Evolutionary conservation across 2,113 vertebrate species (phyloP).

Genomic region (Menidia beryllina): DNA sequence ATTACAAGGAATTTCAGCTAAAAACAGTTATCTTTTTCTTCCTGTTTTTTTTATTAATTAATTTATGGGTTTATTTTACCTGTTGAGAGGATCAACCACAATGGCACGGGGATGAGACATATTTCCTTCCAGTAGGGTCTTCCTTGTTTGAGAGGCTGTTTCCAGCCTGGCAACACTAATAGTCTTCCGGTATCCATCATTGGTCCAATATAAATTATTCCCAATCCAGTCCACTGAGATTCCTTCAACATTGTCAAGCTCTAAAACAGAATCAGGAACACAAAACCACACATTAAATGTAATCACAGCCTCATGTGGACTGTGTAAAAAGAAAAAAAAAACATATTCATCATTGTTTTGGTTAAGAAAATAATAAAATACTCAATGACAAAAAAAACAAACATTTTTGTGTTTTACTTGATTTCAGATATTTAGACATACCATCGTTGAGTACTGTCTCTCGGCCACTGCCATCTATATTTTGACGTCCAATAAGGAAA

Average conservation of each 20-base stretch:
- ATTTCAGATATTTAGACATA: constrained; percentile 49
- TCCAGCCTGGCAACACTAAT: constrained; percentile 95
- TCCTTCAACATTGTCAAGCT: constrained; percentile 97
- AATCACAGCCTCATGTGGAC: not conserved
- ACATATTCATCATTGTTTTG: no score
- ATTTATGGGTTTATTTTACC: no score
- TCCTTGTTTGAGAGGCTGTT: constrained; percentile 92
- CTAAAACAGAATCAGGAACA: constrained; percentile 69
- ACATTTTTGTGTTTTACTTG: no score
- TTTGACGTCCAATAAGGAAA: constrained; percentile 96
- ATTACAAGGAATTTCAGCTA: no score
- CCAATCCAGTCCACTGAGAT: constrained; percentile 99
- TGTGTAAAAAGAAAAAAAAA: not conserved
- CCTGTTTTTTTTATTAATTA: not conserved
- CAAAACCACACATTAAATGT: not conserved
- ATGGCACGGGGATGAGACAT: constrained; percentile 98
- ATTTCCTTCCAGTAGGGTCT: constrained; percentile 93
- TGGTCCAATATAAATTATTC: constrained; percentile 98
- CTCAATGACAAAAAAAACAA: no score
- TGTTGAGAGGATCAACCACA: constrained; percentile 94
- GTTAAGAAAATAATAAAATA: no score
- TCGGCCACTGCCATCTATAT: constrained; percentile 90
- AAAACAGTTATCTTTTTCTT: not conserved
- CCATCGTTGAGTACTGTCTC: constrained; percentile 98
- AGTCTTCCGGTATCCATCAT: constrained; percentile 95